These are phyloP conservation scores for Tenthredo distinguenda DNA, from an alignment of 2,888 invertebrate genomes.

Conservation along the genomic window DNA sequence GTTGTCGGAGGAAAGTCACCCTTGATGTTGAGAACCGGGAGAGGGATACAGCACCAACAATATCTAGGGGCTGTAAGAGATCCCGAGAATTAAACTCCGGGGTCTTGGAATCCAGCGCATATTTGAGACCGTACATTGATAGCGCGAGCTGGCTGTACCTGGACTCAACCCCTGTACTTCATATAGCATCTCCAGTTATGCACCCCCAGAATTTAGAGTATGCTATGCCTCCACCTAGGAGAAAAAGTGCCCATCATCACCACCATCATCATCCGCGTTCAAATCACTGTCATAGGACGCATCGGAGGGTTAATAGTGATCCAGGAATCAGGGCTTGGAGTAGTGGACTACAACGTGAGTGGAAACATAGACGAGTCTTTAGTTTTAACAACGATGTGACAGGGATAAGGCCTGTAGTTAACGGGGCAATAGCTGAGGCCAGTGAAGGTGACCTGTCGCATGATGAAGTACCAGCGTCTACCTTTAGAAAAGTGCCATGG, in stretches of 20 bases:
- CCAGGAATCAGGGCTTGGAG: conserved; percentile 64
- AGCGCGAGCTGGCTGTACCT: conserved; percentile 72
- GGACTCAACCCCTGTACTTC: conserved; percentile 66
- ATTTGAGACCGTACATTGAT: conserved; percentile 68
- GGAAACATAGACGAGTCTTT: conserved; percentile 66
- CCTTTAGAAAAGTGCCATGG: conserved; percentile 79
- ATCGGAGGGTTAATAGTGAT: conserved; percentile 69
- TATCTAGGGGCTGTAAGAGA: conserved; percentile 7
- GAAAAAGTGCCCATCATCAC: conserved; percentile 62
- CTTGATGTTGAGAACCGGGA: conserved; percentile 57
- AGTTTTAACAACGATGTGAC: conserved; percentile 64
- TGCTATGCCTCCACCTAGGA: conserved; percentile 64
- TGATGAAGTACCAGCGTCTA: conserved; percentile 66
- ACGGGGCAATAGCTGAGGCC: conserved; percentile 59
- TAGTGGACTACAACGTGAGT: conserved; percentile 45
- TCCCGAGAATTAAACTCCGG: conserved; percentile 2
- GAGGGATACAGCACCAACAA: neutral
- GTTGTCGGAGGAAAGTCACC: conserved; percentile 57
- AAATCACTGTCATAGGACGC: conserved; percentile 57
- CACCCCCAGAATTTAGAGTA: conserved; percentile 63
- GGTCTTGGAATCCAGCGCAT: conserved; percentile 20
- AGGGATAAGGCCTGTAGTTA: conserved; percentile 55
- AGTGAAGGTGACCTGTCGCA: conserved; percentile 60
- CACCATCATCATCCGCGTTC: conserved; percentile 57
- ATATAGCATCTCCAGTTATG: conserved; percentile 59